Evolutionary conservation across 2,888 invertebrate genomes (phyloP), one percentile per base, ranked within the genome.

Genomic region (Volucella bombylans): DNA sequence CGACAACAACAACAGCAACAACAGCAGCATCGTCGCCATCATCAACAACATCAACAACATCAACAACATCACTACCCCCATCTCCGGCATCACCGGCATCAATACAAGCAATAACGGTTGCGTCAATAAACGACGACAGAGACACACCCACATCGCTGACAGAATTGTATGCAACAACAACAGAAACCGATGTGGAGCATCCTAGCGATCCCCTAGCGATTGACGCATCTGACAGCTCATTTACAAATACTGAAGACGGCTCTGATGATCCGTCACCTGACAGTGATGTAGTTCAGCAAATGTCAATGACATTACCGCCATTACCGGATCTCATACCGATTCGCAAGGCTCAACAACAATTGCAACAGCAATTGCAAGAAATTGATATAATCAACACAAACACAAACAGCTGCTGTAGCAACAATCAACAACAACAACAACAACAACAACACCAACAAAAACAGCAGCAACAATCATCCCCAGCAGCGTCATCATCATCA

Each of bases 261-360:
- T 43, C 68, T 11, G 47, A 18, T 14, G 67, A 81, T 65, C 43
- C 72, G 67, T 68, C 68, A 74, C 41, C 62, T 39, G 74, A 74
- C 59, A 71, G 69, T 67, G 69, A 85, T 77, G 83, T 65, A 69
- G 83, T 23, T 57, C 69, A 76, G 47, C 72, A 81, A 62, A 61
- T 72, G 68, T 81, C 72, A 64, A 52, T 62, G 43, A 72, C 65
- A 49, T 61, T 86, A 54, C 86, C 86, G 47, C 86, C 86, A 64
- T 69, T 86, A 59, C 86, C 86, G 65, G 86, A 73, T 73, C 62
- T 86, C 3, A 86, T 86, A 45, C 86, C 86, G 39, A 86, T 86
- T 69, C 86, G 86, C 39, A 86, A 55, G 77, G 57, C 86, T 6
- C 83, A 83, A 71, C 76, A 80, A 39, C 61, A 64, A 14, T 65